Evolutionary conservation across 2,888 invertebrate species (phyloP).

Genomic region (Tetranychus truncatus): DNA sequence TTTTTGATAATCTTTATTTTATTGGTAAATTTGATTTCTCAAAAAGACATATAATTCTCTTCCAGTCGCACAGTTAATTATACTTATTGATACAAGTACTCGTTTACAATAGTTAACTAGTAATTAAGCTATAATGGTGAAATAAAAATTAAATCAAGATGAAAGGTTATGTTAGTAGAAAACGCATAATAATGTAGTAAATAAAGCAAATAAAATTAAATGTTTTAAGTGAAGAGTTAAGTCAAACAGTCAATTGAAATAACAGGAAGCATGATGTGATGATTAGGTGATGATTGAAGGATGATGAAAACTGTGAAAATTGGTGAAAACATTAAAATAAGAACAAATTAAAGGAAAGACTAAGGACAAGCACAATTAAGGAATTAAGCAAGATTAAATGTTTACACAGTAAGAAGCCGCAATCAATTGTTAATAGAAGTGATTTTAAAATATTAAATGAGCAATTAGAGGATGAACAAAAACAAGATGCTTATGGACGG

Average conservation of each 20-base stretch:
- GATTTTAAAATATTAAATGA: neutral
- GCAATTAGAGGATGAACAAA: neutral
- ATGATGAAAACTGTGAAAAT: neutral
- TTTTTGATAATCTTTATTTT: no score
- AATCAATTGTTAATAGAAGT: neutral
- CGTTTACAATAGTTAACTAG: no score
- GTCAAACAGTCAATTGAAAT: no score
- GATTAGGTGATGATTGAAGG: neutral
- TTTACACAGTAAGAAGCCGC: neutral
- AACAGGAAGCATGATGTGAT: neutral
- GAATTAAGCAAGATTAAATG: neutral
- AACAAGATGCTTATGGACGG: neutral
- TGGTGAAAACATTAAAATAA: neutral
- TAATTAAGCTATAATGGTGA: no score
- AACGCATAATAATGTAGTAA: no score
- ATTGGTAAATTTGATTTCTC: no score
- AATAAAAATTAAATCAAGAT: no score
- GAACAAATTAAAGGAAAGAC: neutral
- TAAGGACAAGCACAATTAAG: neutral
- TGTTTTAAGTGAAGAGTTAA: no score
- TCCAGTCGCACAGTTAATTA: neutral
- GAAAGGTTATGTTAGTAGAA: no score
- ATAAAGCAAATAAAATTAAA: no score
- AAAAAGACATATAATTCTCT: neutral
- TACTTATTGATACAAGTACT: neutral